These are phyloP conservation scores for Hecatera dysodea DNA, from an alignment of 2,888 invertebrate species.

Conservation along the genomic window DNA sequence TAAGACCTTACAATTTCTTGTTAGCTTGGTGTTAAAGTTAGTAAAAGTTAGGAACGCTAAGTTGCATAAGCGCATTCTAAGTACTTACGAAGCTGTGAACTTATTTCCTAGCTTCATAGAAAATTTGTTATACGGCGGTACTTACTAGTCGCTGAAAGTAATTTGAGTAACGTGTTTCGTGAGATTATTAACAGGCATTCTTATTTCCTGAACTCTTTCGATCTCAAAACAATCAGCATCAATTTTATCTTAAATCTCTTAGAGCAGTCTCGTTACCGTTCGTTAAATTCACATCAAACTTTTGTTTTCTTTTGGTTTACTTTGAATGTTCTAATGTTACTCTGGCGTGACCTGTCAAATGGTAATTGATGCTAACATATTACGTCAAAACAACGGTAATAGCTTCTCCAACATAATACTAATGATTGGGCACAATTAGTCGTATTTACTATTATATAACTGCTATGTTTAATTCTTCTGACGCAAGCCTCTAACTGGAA, in stretches of 20 bases:
- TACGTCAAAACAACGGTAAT: conserved; percentile 66
- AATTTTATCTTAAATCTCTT: conserved; percentile 15
- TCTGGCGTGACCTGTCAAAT: conserved; percentile 67
- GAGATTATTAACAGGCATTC: conserved; percentile 26
- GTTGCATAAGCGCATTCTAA: conserved; percentile 49
- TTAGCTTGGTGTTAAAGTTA: conserved; percentile 34
- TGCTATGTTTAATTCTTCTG: conserved; percentile 46
- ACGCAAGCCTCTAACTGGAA: conserved; percentile 49
- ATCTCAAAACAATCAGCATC: conserved; percentile 1
- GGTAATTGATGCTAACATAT: conserved; percentile 55
- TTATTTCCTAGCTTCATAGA: conserved; percentile 51
- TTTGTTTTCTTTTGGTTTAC: conserved; percentile 20
- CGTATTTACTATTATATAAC: conserved; percentile 72
- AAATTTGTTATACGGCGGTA: conserved; percentile 43
- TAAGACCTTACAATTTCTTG: conserved; percentile 36
- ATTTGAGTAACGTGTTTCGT: conserved; percentile 51
- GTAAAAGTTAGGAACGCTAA: conserved; percentile 48
- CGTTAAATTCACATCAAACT: conserved; percentile 19
- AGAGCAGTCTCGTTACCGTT: not conserved
- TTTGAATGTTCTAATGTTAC: conserved; percentile 49
- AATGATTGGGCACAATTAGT: conserved; percentile 76
- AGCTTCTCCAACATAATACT: conserved; percentile 66
- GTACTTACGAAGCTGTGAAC: conserved; percentile 41
- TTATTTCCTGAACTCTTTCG: conserved; percentile 30
- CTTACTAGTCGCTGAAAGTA: conserved; percentile 29